phyloP scores from a whole-genome alignment of 2,113 vertebrate genomes.

The Colius striatus region DNA sequence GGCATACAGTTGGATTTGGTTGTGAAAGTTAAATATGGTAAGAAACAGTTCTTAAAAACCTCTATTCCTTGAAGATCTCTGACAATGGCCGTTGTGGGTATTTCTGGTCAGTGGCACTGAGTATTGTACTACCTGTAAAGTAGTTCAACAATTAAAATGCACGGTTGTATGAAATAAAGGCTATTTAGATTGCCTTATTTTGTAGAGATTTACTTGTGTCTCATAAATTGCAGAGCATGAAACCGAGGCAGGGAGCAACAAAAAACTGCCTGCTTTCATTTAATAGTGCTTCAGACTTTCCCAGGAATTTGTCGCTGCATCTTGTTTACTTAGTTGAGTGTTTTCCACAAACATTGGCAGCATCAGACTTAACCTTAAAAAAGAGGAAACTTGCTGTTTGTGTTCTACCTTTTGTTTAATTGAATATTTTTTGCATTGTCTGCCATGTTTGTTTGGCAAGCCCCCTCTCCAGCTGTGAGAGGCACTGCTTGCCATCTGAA shows the following conservation, averaged over 20 bases:
- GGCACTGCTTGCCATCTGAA: background rate
- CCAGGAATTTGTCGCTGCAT: rapidly evolving
- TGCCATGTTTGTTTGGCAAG: background rate
- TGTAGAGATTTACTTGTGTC: background rate
- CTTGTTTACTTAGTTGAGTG: background rate
- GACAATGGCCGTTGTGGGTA: rapidly evolving
- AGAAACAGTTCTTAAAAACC: background rate
- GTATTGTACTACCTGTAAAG: rapidly evolving
- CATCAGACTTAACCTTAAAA: background rate
- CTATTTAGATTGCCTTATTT: background rate
- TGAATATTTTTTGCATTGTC: background rate
- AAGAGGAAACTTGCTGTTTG: background rate
- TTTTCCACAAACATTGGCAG: background rate
- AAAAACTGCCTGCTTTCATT: background rate
- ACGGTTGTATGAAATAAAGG: background rate
- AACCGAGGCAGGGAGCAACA: background rate
- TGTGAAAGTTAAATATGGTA: rapidly evolving
- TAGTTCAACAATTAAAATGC: background rate
- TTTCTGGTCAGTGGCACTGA: rapidly evolving
- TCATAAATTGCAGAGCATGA: background rate
- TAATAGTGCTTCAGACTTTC: rapidly evolving
- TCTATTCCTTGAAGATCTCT: rapidly evolving
- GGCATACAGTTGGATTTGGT: rapidly evolving
- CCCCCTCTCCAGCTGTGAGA: background rate
- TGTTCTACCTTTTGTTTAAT: background rate